phyloP scores from a whole-genome alignment of 1,140 invertebrate species.

The Zaprionus africanus region DNA sequence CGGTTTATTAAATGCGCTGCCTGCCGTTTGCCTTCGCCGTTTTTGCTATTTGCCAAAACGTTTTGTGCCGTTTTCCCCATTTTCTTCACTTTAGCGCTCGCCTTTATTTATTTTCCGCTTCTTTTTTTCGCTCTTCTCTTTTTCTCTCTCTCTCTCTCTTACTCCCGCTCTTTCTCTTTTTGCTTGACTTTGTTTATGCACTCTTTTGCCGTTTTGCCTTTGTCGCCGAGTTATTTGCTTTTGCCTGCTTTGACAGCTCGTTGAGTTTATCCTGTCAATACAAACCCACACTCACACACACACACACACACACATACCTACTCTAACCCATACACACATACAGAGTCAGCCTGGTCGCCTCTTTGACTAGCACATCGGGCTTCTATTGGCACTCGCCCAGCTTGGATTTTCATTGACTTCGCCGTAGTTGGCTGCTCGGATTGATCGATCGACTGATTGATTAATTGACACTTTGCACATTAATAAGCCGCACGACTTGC shows the following conservation, averaged over 20 bases:
- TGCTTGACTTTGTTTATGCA: slow-evolving; percentile 49
- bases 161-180: background rate
- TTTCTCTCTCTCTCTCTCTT: background rate
- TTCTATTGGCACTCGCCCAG: slow-evolving; percentile 31
- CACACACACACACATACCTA: slow-evolving; percentile 10
- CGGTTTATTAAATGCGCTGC: slow-evolving; percentile 64
- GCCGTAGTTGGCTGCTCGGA: slow-evolving; percentile 45
- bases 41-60: slow-evolving; percentile 43
- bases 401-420: slow-evolving; percentile 49
- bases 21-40: slow-evolving; percentile 9
- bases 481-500: slow-evolving; percentile 58
- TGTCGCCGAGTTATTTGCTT: slow-evolving; percentile 70
- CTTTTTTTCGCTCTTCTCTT: slow-evolving; percentile 16
- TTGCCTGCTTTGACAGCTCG: slow-evolving; percentile 67
- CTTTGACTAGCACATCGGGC: slow-evolving; percentile 41
- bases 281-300: slow-evolving; percentile 31
- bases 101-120: slow-evolving; percentile 55
- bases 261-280: slow-evolving; percentile 79
- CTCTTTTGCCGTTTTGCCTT: slow-evolving; percentile 51
- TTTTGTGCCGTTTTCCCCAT: slow-evolving; percentile 33
- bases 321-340: slow-evolving; percentile 12
- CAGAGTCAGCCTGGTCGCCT: slow-evolving; percentile 22
- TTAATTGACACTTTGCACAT: slow-evolving; percentile 82
- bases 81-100: slow-evolving; percentile 11
- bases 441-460: slow-evolving; percentile 77